Evolutionary conservation across 2,113 vertebrate genomes (phyloP), one percentile per base, ranked within the genome.

Genomic region (Osmerus eperlanus): DNA sequence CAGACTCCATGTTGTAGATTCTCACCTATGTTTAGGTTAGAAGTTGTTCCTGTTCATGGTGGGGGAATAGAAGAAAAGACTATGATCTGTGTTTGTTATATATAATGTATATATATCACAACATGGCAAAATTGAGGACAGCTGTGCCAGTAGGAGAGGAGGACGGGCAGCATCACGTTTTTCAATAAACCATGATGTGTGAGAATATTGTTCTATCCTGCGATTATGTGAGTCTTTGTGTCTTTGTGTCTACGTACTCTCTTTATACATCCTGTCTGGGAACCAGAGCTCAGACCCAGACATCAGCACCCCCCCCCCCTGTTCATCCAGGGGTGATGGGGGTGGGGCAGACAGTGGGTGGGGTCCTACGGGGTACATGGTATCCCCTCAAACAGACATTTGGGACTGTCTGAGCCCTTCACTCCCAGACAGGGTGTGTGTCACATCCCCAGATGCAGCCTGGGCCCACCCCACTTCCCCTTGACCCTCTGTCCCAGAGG

Each of bases 321-420:
- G 62, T 65, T 47, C 63, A 47, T 32, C 64, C 60, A 47, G 52
- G 85, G 85, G 81, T 80, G 85, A 85, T 28, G 65, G 73, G 80
- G 80, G 81, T 69, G 71, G 83, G 78, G 84, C 82, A 71, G 64
- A 59, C 66, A 74, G 78, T 74, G 79, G 67, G 29, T 65, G 78
- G 18, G 65, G 78, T 71, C 82, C 72, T 68, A 72, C 82, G 82
- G 84, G 88, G 78, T 83, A 70, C 85, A 58, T 74, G 0, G 73
- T 76, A 81, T 79, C 82, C 84, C 68, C 82, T 83, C 72, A 70
- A 25, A 70, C 60, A 87, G 86, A 88, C 80, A 82, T 87, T 86
- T 87, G 87, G 86, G 84, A 87, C 84, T 86, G 89, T 92, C 90
- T 91, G 89, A 84, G 71, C 81, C 88, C 83, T 71, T 32, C 78